phyloP scores from a whole-genome alignment of 2,797 vertebrate species.

The Meda fulgida region DNA sequence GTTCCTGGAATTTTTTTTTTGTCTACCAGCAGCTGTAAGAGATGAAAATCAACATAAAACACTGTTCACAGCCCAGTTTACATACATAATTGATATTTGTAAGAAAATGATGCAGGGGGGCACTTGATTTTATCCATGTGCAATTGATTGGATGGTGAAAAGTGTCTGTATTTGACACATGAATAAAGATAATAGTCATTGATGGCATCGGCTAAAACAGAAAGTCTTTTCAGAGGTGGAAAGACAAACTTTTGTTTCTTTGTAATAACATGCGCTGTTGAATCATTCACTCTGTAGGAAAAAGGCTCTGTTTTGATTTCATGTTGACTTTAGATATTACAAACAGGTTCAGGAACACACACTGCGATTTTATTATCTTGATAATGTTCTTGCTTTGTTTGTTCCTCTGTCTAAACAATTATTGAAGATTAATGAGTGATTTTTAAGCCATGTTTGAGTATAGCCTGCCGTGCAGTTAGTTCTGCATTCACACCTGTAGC shows the following conservation, averaged over 20 bases:
- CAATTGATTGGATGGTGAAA: background rate
- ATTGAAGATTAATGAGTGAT: constrained; percentile 10
- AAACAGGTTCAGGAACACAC: background rate
- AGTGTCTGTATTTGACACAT: background rate
- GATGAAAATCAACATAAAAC: background rate
- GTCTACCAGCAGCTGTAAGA: background rate
- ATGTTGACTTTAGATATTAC: background rate
- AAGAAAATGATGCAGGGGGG: background rate
- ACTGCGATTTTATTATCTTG: background rate
- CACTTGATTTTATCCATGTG: background rate
- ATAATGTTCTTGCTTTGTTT: background rate
- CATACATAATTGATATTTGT: background rate
- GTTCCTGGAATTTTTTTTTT: background rate
- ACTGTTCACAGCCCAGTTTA: background rate
- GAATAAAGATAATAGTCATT: background rate
- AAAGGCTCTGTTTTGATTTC: background rate
- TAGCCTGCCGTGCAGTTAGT: background rate
- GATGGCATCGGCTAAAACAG: too few species aligned
- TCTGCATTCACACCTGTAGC: background rate
- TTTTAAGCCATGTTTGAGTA: background rate
- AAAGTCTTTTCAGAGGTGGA: background rate
- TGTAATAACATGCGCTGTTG: background rate
- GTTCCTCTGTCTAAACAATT: background rate
- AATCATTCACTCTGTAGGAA: background rate
- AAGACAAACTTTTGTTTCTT: background rate